Evolutionary conservation across 2,113 vertebrate species (phyloP), one percentile per base, ranked within the genome.

Genomic region (Fulica atra): DNA sequence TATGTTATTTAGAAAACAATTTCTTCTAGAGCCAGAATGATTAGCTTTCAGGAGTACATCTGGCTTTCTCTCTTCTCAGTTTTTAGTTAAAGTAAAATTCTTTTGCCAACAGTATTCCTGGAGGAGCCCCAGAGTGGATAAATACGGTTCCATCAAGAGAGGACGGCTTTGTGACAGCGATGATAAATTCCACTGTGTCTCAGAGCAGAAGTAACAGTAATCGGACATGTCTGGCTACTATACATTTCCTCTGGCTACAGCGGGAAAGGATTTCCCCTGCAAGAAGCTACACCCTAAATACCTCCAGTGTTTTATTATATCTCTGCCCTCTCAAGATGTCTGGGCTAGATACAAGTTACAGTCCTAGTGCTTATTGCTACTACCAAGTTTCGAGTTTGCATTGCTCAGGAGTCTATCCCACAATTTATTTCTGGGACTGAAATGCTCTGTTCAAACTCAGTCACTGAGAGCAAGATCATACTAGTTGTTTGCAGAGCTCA

Each of bases 1-100:
- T 90, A 54, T 0, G 6, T 51, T 94, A 81, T 94, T 96, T 92
- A 90, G 93, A 79, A 95, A 96, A 93, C 65, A 81, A 59, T 86
- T 93, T 65, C 56, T 93, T 92, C 80, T 73, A 84, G 35, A 86
- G 48, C 46, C 72, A 86, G 60, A 91, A 83, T 35, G 7, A 90
- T 88, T 89, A 59, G 60, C 81, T 86, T 94, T 85, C 84, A 92
- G 68, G 66, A 71, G 9, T 40, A 61, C 69, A 91, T 84, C 77
- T 84, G 86, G 38, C 73, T 87, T 78, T 92, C 38, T 42, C 46
- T 68, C 42, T 77, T 90, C 77, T 36, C 74, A 68, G n/a, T 28
- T 87, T 91, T 83, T 77, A 83, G 50, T 80, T 91, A 66, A 89
- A 74, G 68, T 38, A 70, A 72, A 87, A 51, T 86, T 56, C 7